Evolutionary conservation across 2,797 vertebrate species (phyloP).

Genomic region (Alectoris magna): DNA sequence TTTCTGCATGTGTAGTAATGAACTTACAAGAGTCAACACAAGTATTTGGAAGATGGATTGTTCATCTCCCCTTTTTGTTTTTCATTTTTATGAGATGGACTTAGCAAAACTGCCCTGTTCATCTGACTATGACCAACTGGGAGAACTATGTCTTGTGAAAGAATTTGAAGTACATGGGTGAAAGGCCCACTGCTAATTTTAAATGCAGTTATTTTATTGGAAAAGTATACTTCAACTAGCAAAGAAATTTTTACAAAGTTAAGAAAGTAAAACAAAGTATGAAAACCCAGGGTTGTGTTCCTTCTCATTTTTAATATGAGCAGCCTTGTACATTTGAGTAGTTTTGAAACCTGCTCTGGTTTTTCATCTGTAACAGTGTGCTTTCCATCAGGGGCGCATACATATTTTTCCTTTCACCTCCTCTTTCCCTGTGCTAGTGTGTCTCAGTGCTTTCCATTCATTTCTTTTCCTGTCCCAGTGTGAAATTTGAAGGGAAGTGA

Average conservation of each 20-base stretch:
- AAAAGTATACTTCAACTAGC: neutral
- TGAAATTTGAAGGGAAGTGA: neutral
- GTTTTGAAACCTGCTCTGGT: neutral
- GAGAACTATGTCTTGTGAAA: neutral
- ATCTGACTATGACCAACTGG: neutral
- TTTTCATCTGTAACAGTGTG: neutral
- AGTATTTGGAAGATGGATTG: neutral
- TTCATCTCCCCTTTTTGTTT: neutral
- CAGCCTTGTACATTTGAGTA: neutral
- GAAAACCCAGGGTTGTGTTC: neutral
- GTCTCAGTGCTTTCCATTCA: neutral
- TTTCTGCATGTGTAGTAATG: neutral
- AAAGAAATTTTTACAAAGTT: neutral
- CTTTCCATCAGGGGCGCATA: neutral
- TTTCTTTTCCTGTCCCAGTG: neutral
- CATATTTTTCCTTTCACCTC: conserved; percentile 10
- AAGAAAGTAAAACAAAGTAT: conserved; percentile 23
- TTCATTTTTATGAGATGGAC: neutral
- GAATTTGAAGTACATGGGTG: neutral
- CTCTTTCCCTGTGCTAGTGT: neutral
- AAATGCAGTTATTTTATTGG: neutral
- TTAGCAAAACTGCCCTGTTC: neutral
- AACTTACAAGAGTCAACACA: neutral
- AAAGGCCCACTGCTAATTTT: neutral
- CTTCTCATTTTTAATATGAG: conserved; percentile 33